Conservation (phyloP, 2,113 vertebrate genomes). For the Taurulus bubalis region DNA sequence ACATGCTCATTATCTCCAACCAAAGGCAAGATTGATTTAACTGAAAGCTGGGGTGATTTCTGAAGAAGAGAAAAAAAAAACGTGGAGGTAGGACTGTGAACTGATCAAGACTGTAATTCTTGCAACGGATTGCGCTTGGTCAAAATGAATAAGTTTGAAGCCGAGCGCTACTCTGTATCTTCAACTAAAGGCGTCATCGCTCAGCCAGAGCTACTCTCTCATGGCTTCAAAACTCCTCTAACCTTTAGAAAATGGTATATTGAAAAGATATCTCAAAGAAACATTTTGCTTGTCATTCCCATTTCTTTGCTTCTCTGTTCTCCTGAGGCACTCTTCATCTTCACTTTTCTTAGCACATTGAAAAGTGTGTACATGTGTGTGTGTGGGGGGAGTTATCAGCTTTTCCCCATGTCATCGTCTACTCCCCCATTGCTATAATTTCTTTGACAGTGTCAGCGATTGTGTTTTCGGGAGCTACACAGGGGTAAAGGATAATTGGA, state of each 20-base stretch:
- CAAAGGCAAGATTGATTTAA: conserved; percentile 75
- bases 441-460: conserved; percentile 64
- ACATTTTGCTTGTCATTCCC: conserved; percentile 57
- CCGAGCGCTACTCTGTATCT: conserved; percentile 6
- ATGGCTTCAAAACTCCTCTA: conserved; percentile 53
- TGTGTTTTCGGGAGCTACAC: conserved; percentile 61
- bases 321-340: conserved; percentile 45
- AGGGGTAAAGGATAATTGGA: conserved; percentile 72
- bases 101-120: conserved; percentile 45
- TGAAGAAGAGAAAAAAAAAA: not conserved
- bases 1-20: conserved; percentile 75
- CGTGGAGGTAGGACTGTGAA: conserved; percentile 38
- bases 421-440: conserved; percentile 53
- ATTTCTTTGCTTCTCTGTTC: conserved; percentile 45
- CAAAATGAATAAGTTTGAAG: conserved; percentile 49
- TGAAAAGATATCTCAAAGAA: conserved; percentile 70
- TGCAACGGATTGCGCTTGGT: conserved; percentile 28
- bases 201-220: conserved; percentile 41
- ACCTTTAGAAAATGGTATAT: conserved; percentile 55
- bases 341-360: conserved; percentile 27
- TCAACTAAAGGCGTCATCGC: conserved; percentile 37
- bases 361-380: not conserved
- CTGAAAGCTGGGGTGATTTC: conserved; percentile 62
- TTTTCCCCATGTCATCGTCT: conserved; percentile 34
- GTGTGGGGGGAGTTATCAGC: conserved; percentile 1